Base-by-base conservation (phyloP, 1,140 invertebrate genomes). In the Alviniconcha marisindica region DNA sequence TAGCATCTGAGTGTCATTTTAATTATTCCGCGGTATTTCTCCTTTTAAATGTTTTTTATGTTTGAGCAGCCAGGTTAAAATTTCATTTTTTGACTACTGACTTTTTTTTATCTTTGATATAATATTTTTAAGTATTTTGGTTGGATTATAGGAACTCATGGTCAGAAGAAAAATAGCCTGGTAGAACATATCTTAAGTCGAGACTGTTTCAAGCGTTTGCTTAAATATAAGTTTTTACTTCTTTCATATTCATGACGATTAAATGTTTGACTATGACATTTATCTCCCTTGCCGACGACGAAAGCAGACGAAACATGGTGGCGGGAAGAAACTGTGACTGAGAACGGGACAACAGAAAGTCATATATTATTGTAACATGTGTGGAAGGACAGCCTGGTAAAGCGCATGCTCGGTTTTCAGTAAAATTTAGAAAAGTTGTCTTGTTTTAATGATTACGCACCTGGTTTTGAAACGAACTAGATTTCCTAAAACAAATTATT, bases 141-240 rank as follows among this genome's bases (percentile, higher is more conserved):
- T n/a, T n/a, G n/a, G n/a, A n/a, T n/a, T n/a, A n/a, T n/a, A n/a
- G n/a, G n/a, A n/a, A n/a, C n/a, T n/a, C n/a, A n/a, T n/a, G n/a
- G n/a, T n/a, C n/a, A n/a, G n/a, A n/a, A n/a, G n/a, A n/a, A n/a
- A n/a, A n/a, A n/a, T n/a, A n/a, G n/a, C n/a, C n/a, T n/a, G n/a
- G n/a, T n/a, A n/a, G n/a, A n/a, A n/a, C n/a, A n/a, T n/a, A n/a
- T n/a, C n/a, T n/a, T n/a, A n/a, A n/a, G n/a, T n/a, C n/a, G 48
- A 51, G 21, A 51, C 92, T 95, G 95, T 91, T 95, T 60, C 56
- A n/a, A 18, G 21, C 97, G 93, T 96, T 96, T 80, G 96, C 97
- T 89, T 94, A 97, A 80, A 12, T 56, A 82, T n/a, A 24, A 44
- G 18, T n/a, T 60, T n/a, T 60, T n/a, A 24, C 56, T 60, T n/a